Evolutionary conservation across 1,140 invertebrate genomes (phyloP).

Genomic region (Drosophila micromelanica): DNA sequence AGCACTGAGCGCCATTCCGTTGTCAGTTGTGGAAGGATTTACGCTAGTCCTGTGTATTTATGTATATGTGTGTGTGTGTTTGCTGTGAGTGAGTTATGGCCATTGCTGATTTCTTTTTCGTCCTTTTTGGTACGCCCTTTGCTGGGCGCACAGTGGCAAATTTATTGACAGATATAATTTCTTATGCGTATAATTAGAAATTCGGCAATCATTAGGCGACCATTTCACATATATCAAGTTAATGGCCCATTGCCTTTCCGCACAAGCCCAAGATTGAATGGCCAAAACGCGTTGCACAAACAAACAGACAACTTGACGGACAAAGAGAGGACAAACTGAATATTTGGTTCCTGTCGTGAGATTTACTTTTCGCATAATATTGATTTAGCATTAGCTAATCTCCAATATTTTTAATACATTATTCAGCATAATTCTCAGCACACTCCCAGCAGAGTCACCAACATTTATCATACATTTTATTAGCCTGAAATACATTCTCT

Average conservation of each 20-base stretch:
- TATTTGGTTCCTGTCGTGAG: conserved; percentile 22
- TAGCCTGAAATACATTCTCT: conserved; percentile 1
- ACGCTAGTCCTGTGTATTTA: conserved; percentile 55
- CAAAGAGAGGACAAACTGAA: conserved; percentile 22
- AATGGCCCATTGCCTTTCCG: conserved; percentile 71
- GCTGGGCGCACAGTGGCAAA: conserved; percentile 69
- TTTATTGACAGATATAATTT: conserved; percentile 84
- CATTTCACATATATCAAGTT: conserved; percentile 75
- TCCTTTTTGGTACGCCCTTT: conserved; percentile 57
- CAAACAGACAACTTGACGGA: conserved; percentile 10
- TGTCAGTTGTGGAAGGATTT: conserved; percentile 79
- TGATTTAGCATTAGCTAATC: conserved; percentile 13
- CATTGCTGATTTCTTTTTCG: conserved; percentile 75
- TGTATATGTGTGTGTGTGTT: conserved; percentile 46
- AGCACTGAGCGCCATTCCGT: conserved; percentile 76
- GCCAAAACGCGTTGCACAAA: conserved; percentile 33
- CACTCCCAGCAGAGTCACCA: conserved; percentile 11
- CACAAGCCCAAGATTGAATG: conserved; percentile 61
- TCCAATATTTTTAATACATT: conserved; percentile 9
- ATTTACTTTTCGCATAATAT: conserved; percentile 45
- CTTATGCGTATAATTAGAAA: conserved; percentile 83
- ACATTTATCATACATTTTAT: conserved; percentile 26
- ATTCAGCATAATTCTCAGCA: not conserved
- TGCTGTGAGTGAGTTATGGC: conserved; percentile 79
- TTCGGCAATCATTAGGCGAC: conserved; percentile 82